A percentile compares a stretch with the other conserved stretches of the same genome.
Conservation (phyloP, 2,113 vertebrate genomes). For the Leptodactylus fuscus region DNA sequence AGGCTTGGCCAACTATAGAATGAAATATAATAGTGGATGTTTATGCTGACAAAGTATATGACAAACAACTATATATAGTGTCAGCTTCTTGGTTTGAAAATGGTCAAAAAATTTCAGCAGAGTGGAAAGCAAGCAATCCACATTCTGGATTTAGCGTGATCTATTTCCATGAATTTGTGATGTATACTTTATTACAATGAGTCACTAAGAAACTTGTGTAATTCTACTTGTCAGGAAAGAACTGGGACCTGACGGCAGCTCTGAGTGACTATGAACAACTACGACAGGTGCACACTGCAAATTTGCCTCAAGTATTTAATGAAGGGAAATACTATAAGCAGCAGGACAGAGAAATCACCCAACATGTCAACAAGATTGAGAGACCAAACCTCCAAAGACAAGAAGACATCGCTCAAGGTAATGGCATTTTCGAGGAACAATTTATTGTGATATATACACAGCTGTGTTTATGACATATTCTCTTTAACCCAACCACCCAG, state of each 20-base stretch:
- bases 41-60: too few relatives aligned
- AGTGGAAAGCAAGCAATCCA: background rate
- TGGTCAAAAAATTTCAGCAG: background rate
- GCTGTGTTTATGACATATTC: background rate
- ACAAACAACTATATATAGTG: too few relatives aligned
- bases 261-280: constrained; percentile 96
- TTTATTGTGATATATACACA: too few relatives aligned
- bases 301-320: constrained; percentile 92
- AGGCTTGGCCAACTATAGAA: too few relatives aligned
- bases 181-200: background rate
- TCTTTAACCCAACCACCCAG: background rate
- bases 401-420: constrained; percentile 90
- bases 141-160: background rate
- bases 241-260: constrained; percentile 97
- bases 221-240: constrained; percentile 85
- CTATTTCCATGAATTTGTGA: background rate
- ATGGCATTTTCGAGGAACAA: background rate
- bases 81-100: background rate
- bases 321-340: constrained; percentile 88
- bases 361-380: constrained; percentile 80
- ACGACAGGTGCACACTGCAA: constrained; percentile 92
- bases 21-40: too few relatives aligned
- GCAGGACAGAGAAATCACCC: constrained; percentile 79
- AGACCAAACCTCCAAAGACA: constrained; percentile 83
- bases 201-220: background rate